Evolutionary conservation across 2,113 vertebrate genomes (phyloP).

Genomic region (Girardinichthys multiradiatus): DNA sequence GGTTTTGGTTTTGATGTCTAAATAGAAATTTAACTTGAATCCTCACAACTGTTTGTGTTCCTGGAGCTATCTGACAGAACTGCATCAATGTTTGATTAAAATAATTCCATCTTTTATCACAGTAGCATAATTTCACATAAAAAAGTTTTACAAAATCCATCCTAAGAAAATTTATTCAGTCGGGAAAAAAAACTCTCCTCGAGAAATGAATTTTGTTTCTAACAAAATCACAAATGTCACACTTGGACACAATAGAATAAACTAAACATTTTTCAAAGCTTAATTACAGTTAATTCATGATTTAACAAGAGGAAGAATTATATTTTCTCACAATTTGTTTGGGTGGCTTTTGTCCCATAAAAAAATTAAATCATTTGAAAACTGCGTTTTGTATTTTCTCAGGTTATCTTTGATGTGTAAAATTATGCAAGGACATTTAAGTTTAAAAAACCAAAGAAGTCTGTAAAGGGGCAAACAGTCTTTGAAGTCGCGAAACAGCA

Average conservation of each 20-base stretch:
- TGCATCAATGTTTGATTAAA: background rate
- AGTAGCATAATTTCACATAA: background rate
- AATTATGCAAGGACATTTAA: background rate
- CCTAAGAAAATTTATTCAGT: background rate
- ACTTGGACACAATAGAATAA: no score
- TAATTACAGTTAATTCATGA: background rate
- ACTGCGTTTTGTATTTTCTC: background rate
- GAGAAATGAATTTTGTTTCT: no score
- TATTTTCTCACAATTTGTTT: background rate
- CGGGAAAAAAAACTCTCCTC: no score
- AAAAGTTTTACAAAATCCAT: background rate
- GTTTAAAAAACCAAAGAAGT: background rate
- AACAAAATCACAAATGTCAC: no score
- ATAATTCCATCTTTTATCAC: slow-evolving; percentile 12
- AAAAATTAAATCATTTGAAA: background rate
- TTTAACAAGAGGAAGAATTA: background rate
- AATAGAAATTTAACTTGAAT: slow-evolving; percentile 25
- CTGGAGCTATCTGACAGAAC: background rate
- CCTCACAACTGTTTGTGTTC: slow-evolving; percentile 13
- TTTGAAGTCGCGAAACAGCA: no score
- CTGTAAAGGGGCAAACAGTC: no score
- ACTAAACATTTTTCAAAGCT: no score
- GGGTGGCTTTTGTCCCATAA: background rate
- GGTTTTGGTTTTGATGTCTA: slow-evolving; percentile 14
- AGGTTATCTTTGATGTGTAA: background rate